Evolutionary conservation across 2,888 invertebrate species (phyloP), one percentile per base, ranked within the genome.

Genomic region (Syrphus vitripennis): DNA sequence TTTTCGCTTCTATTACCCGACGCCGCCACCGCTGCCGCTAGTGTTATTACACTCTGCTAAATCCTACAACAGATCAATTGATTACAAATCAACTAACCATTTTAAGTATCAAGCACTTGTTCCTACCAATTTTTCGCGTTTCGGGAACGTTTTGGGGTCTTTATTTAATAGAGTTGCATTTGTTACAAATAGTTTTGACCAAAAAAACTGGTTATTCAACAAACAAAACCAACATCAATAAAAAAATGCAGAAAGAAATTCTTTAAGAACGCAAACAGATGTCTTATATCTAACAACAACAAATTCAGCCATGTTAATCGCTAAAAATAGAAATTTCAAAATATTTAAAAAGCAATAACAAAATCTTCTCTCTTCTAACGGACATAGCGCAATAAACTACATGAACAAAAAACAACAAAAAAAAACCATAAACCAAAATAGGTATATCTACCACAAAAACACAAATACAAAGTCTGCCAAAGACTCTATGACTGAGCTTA

Each of bases 281-380:
- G 80, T 63, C 40, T 48, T 74, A 67, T 29, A 19, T 65, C 79
- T 29, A 48, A 82, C 65, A 55, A 82, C 65, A 55, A 57, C 69
- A 65, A 53, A 34, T 40, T 42, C 40, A 37, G n/a, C 45, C 21
- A 45, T 53, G 61, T 75, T 75, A 69, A 81, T 76, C 76, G 65
- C 67, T 42, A 63, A 65, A 78, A 71, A 76, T 67, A 67, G 57
- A 65, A 70, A 61, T 69, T 40, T 16, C 40, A 57, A 77, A 65
- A 55, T 50, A 57, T 72, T 65, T 34, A 29, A 29, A 37, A 61
- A 40, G 7, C 14, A 40, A 21, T 29, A 42, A 16, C 10, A 24
- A n/a, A 63, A 53, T 53, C 48, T 42, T 14, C 34, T 50, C 57
- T 61, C n/a, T 59, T 45, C 29, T 80, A 81, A 75, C 80, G 75